A percentile compares a stretch with the other conserved stretches of the same genome.
phyloP scores from a whole-genome alignment of 2,797 vertebrate genomes.

The Neostethus bicornis region DNA sequence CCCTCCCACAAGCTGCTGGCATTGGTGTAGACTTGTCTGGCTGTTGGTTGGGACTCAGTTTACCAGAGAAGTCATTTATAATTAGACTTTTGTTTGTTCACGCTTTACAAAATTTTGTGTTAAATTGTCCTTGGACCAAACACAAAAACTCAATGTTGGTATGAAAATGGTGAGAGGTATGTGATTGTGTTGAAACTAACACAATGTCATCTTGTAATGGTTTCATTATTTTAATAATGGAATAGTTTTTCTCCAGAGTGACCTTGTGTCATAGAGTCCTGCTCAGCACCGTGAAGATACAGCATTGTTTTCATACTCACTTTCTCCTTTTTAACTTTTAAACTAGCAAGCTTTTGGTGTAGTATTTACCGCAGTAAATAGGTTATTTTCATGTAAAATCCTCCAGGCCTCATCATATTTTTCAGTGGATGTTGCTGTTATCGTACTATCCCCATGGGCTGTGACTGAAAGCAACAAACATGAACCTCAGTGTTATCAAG shows the following conservation, averaged over 20 bases:
- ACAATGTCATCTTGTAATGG: no score
- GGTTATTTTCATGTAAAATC: slow-evolving; percentile 3
- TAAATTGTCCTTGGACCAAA: no score
- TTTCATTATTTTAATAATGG: no score
- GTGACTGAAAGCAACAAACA: slow-evolving; percentile 58
- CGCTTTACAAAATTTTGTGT: no score
- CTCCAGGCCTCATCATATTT: slow-evolving; percentile 18
- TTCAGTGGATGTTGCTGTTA: slow-evolving; percentile 21
- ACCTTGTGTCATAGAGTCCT: background rate
- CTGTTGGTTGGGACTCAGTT: background rate
- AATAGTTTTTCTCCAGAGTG: background rate
- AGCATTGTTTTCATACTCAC: background rate
- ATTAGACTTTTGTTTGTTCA: no score
- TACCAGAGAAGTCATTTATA: no score
- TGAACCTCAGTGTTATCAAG: slow-evolving; percentile 66
- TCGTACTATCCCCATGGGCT: slow-evolving; percentile 32
- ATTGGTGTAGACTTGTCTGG: background rate
- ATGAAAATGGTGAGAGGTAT: no score
- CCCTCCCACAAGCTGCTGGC: background rate
- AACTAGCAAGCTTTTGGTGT: background rate
- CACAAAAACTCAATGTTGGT: no score
- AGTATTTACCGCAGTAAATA: background rate
- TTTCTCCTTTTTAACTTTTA: background rate
- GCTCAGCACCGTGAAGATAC: background rate
- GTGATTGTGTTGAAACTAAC: no score